Percentiles rank a stretch among this genome's conserved stretches.
These are phyloP conservation scores for Stenoptilia bipunctidactyla DNA, from an alignment of 2,888 invertebrate species.

Conservation along the genomic window DNA sequence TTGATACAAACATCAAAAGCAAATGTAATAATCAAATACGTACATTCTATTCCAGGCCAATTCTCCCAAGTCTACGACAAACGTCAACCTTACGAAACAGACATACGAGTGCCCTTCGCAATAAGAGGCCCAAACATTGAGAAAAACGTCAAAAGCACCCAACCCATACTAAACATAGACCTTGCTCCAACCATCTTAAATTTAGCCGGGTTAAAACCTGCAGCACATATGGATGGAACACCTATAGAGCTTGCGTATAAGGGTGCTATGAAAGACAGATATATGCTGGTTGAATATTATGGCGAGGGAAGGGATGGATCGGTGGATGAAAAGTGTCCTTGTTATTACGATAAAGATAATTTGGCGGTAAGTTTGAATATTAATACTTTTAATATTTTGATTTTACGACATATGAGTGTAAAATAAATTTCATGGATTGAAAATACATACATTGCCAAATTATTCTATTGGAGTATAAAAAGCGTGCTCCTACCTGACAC, in stretches of 20 bases:
- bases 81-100: conserved; percentile 91
- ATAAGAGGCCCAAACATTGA: conserved; percentile 81
- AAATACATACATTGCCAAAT: too few species aligned
- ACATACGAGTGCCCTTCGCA: conserved; percentile 86
- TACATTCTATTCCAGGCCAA: conserved; percentile 77
- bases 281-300: conserved; percentile 83
- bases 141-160: conserved; percentile 47
- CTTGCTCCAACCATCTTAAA: conserved; percentile 86
- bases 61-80: conserved; percentile 91
- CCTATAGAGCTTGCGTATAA: conserved; percentile 23
- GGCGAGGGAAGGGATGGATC: conserved; percentile 77
- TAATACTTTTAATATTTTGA: too few species aligned
- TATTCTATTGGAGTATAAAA: too few species aligned
- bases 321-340: conserved; percentile 75
- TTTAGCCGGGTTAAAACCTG: conserved; percentile 72
- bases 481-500: too few species aligned
- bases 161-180: conserved; percentile 83
- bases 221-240: conserved; percentile 74
- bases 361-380: conserved; percentile 74
- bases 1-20: too few species aligned
- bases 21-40: too few species aligned
- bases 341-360: conserved; percentile 62
- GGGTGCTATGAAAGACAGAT: conserved; percentile 37
- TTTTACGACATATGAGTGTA: too few species aligned
- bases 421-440: too few species aligned